These are phyloP conservation scores for Phlogophora meticulosa DNA, from an alignment of 2,888 invertebrate species.

Conservation along the genomic window DNA sequence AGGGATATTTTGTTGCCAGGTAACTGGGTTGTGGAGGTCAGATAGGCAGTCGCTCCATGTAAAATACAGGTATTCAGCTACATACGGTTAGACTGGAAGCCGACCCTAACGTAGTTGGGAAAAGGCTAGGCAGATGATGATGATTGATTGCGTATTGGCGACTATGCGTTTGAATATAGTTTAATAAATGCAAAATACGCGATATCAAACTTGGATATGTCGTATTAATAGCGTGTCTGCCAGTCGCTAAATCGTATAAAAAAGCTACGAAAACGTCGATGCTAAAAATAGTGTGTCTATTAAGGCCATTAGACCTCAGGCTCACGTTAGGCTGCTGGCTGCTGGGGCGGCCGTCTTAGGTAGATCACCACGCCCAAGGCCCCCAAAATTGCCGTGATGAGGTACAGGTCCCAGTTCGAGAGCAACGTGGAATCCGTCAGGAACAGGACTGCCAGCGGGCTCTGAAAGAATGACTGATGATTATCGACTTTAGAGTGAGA, in stretches of 20 bases:
- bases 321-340: conserved; percentile 47
- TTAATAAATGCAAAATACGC: neutral
- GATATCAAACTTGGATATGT: too few relatives aligned
- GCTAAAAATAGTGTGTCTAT: neutral
- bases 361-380: conserved; percentile 96
- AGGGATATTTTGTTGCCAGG: too few relatives aligned
- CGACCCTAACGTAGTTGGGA: too few relatives aligned
- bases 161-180: neutral
- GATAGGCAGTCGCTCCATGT: too few relatives aligned
- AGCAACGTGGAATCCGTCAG: conserved; percentile 93
- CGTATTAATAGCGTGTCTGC: neutral
- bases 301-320: neutral
- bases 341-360: conserved; percentile 92
- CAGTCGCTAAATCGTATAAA: neutral
- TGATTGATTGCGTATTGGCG: neutral
- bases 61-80: too few relatives aligned
- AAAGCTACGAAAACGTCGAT: neutral
- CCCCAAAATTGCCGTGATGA: conserved; percentile 95
- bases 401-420: conserved; percentile 98
- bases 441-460: conserved; percentile 92
- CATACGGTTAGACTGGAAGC: too few relatives aligned
- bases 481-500: conserved; percentile 60
- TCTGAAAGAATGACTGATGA: conserved; percentile 89
- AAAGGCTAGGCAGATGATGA: too few relatives aligned
- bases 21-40: too few relatives aligned